Conservation (phyloP, 1,140 invertebrate species). For the Hetaerina americana region DNA sequence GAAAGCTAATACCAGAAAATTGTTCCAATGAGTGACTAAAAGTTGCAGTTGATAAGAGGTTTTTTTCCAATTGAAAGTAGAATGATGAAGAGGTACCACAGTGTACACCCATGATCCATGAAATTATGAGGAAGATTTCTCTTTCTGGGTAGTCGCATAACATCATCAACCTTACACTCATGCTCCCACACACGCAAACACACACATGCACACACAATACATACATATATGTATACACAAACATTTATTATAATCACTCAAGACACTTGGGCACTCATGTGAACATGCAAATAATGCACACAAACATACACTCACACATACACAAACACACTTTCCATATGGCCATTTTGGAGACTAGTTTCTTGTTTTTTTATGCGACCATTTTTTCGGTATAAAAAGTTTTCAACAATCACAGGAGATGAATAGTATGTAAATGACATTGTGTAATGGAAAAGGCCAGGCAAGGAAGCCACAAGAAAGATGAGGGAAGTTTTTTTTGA, state of each 20-base stretch:
- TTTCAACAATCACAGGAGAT: neutral
- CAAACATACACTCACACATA: neutral
- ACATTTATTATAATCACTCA: too few relatives aligned
- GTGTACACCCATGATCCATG: too few relatives aligned
- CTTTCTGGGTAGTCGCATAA: too few relatives aligned
- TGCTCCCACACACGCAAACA: too few relatives aligned
- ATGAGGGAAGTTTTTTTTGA: too few relatives aligned
- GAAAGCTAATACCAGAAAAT: too few relatives aligned
- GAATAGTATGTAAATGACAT: neutral
- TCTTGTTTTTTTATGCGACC: neutral
- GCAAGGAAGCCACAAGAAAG: neutral
- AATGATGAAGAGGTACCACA: too few relatives aligned
- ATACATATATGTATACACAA: neutral
- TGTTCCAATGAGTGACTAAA: too few relatives aligned
- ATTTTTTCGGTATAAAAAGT: neutral
- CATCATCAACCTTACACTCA: too few relatives aligned
- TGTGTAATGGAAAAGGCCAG: neutral
- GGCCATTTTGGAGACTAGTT: neutral
- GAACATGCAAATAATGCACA: neutral
- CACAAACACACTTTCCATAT: neutral
- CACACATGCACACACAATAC: neutral
- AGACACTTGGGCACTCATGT: neutral
- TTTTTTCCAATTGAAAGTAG: too few relatives aligned
- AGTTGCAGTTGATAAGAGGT: too few relatives aligned
- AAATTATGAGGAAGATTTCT: too few relatives aligned